Conservation (phyloP, 2,888 invertebrate species). For the Thyatira batis region DNA sequence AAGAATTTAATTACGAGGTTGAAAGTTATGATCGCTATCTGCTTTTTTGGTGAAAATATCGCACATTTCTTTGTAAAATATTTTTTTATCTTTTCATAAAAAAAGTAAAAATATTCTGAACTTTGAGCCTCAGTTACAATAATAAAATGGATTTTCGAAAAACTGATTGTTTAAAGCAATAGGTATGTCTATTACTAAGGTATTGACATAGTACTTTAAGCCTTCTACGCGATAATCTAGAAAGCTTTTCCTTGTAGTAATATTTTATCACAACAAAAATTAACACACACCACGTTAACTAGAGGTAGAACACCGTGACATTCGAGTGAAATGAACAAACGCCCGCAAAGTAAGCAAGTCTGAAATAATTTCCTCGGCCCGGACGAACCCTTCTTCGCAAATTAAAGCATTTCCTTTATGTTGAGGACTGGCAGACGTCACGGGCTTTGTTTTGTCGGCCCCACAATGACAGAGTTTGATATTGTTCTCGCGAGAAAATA, state of each 20-base stretch:
- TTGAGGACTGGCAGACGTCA: constrained; percentile 47
- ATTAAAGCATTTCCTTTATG: constrained; percentile 37
- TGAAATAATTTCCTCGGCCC: constrained; percentile 19
- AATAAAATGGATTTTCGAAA: no score
- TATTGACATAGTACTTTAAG: no score
- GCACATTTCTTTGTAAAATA: neutral
- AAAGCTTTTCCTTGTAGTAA: neutral
- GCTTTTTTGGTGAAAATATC: neutral
- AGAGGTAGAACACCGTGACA: constrained; percentile 2
- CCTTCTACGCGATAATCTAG: neutral
- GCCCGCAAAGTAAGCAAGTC: constrained; percentile 12
- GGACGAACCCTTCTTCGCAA: constrained; percentile 13
- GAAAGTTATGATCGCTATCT: constrained; percentile 8
- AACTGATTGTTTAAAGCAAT: no score
- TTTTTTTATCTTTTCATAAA: neutral
- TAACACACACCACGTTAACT: neutral
- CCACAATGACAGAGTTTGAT: neutral
- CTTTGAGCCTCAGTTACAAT: no score
- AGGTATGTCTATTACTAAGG: no score
- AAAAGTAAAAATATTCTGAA: no score
- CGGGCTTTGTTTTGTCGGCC: constrained; percentile 36
- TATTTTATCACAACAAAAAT: neutral
- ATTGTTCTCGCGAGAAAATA: neutral
- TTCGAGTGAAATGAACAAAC: constrained; percentile 5
- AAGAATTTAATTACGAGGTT: constrained; percentile 45